These are phyloP conservation scores for Cyanoderma ruficeps DNA, from an alignment of 2,113 vertebrate species.

Conservation along the genomic window DNA sequence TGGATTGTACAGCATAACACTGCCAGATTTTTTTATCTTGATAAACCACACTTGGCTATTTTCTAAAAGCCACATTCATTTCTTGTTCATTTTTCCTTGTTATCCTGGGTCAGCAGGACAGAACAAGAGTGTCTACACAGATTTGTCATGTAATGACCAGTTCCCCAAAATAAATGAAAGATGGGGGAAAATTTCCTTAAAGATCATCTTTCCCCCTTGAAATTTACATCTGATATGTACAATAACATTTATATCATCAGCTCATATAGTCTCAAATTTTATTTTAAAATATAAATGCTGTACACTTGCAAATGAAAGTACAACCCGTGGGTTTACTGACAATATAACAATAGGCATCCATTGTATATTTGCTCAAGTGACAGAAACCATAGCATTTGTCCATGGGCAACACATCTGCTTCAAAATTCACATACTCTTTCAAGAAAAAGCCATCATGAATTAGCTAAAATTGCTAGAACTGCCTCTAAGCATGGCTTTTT, in stretches of 20 bases:
- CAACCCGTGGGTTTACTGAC: neutral
- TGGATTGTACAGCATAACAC: neutral
- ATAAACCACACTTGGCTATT: neutral
- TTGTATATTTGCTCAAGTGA: neutral
- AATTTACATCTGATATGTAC: neutral
- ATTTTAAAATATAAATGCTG: neutral
- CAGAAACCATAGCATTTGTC: neutral
- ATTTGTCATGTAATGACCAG: neutral
- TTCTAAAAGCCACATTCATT: neutral
- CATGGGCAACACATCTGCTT: neutral
- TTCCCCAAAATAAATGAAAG: neutral
- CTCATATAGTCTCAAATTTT: neutral
- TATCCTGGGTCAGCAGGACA: neutral
- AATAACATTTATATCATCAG: neutral
- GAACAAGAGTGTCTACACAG: neutral
- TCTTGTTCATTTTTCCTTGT: neutral
- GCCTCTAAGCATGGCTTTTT: neutral
- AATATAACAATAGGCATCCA: neutral
- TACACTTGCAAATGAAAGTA: neutral
- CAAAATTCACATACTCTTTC: neutral
- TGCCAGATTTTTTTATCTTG: neutral
- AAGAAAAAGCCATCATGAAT: neutral
- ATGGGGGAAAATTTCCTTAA: neutral
- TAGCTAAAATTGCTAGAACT: neutral
- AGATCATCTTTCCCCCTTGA: neutral